phyloP scores from a whole-genome alignment of 1,140 invertebrate genomes.

The Telenomus remus region DNA sequence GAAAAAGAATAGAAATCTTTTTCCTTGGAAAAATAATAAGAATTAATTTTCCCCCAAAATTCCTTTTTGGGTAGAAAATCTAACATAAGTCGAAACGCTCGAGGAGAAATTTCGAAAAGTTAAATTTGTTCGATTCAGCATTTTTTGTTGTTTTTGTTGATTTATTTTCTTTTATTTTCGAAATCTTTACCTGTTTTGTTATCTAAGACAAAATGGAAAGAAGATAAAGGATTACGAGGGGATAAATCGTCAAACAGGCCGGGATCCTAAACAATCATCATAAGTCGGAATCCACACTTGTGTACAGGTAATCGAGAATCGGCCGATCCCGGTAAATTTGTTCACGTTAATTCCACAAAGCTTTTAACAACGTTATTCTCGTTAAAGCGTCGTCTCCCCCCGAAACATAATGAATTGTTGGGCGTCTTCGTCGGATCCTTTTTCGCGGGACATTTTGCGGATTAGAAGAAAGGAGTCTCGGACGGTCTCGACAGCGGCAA shows the following conservation, averaged over 20 bases:
- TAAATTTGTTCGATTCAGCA: too few species aligned
- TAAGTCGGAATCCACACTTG: not conserved
- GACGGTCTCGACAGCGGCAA: conserved; percentile 68
- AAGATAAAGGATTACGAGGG: too few species aligned
- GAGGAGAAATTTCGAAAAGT: too few species aligned
- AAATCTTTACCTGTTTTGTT: not conserved
- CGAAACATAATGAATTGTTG: conserved; percentile 57
- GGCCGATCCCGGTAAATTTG: conserved; percentile 36
- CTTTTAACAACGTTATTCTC: conserved; percentile 47
- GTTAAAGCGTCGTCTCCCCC: conserved; percentile 28
- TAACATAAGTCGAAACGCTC: too few species aligned
- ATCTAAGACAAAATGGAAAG: not conserved
- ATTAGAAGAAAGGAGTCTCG: conserved; percentile 66
- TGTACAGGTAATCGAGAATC: conserved; percentile 24
- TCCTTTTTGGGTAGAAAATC: too few species aligned
- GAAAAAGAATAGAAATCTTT: not conserved
- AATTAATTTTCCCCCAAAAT: not conserved
- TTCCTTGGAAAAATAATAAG: not conserved
- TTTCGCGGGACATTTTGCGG: conserved; percentile 55
- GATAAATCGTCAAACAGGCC: too few species aligned
- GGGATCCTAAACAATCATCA: not conserved
- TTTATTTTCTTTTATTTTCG: not conserved
- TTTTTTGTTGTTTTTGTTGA: not conserved
- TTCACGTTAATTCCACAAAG: conserved; percentile 54
- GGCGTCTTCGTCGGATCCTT: conserved; percentile 49